Base-by-base conservation (phyloP, 64 coral and sea anemone genomes). In the Trachythela sp. region DNA sequence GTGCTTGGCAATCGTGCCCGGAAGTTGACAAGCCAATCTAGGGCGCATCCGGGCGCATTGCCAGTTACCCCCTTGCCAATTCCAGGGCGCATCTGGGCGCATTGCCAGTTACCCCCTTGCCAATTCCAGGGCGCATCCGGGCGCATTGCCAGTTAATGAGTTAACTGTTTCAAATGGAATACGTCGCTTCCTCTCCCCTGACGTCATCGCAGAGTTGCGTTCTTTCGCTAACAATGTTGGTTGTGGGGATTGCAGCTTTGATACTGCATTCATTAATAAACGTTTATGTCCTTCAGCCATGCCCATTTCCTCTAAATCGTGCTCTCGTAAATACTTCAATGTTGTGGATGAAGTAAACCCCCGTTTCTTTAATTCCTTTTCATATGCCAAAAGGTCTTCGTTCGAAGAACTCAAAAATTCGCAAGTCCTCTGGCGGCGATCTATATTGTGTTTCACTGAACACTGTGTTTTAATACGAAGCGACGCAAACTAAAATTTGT, bases 251-350 rank as follows among this genome's bases (percentile, higher is more conserved):
- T 80, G 75, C 30, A 80, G 75, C 30, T 80, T 36, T 36, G 75
- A 30, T 40, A 80, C 34, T 20, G 75, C 75, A 30, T 80, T 80
- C 75, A 80, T 80, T 29, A 80, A 80, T 30, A 80, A 80, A 37
- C 75, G 31, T 80, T 30, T 80, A 37, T 80, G 75, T 9, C 75
- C 75, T 29, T 29, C 75, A 29, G 75, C 75, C 75, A 80, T 80
- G 20, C 75, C 75, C 8, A 80, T 30, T 35, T 80, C 75, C 36
- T 77, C 71, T 35, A 77, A 77, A 35, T 77, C 71, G 36, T 77
- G 7, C 29, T 77, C 71, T 77, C 71, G 3, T 35, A 77, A 22
- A 38, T 77, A 77, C 26, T 77, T 77, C 32, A 77, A 77, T 2
- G 71, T 77, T 3, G 31, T 34, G 2, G 71, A 77, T 2, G 71